Conservation (phyloP, 2,888 invertebrate species). For the Chrysodeixis includens region DNA sequence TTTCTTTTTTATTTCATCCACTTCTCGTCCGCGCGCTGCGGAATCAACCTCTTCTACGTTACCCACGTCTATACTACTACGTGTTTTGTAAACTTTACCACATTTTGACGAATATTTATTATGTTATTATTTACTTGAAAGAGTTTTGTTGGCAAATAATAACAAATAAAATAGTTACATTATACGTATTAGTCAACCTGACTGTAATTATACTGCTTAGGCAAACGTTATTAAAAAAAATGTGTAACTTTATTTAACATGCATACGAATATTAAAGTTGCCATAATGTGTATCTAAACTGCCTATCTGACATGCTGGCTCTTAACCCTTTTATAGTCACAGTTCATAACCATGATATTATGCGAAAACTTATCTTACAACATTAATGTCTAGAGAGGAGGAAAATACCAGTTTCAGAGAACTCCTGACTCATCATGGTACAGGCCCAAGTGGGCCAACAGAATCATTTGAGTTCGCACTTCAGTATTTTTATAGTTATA, state of each 20-base stretch:
- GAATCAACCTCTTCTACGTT: conserved; percentile 56
- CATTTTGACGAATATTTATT: conserved; percentile 18
- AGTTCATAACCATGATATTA: neutral
- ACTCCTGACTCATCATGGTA: conserved; percentile 3
- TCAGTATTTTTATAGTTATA: neutral
- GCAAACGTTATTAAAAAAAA: conserved; percentile 17
- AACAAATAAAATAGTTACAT: conserved; percentile 19
- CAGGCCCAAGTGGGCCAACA: neutral
- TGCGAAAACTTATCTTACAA: neutral
- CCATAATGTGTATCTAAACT: conserved; percentile 12
- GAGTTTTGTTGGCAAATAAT: conserved; percentile 16
- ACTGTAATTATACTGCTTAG: conserved; percentile 26
- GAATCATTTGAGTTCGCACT: neutral
- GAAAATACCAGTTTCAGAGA: neutral
- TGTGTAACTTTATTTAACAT: conserved; percentile 15
- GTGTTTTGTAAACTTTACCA: conserved; percentile 37
- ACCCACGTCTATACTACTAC: conserved; percentile 47
- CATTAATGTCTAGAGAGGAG: conserved; percentile 5
- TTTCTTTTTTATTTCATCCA: conserved; percentile 84
- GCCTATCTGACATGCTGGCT: neutral
- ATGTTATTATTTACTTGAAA: conserved; percentile 16
- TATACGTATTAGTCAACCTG: conserved; percentile 14
- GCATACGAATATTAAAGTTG: conserved; percentile 8
- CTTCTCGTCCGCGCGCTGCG: conserved; percentile 57
- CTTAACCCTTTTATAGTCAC: neutral